A percentile compares a stretch with the other conserved stretches of the same genome.
phyloP scores from a whole-genome alignment of 2,113 vertebrate genomes.

The Struthio camelus region DNA sequence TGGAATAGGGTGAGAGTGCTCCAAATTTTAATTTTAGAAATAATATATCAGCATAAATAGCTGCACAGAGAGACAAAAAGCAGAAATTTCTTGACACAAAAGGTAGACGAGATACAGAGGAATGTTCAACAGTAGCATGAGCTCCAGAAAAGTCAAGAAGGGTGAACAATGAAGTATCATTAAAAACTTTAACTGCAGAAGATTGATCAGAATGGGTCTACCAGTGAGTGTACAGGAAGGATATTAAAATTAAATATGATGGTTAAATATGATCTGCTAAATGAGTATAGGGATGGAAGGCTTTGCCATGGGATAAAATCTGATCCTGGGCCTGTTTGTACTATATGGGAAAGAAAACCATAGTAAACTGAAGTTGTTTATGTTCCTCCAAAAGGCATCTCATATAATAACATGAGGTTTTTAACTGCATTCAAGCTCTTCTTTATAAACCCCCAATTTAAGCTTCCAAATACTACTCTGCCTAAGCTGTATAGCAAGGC shows the following conservation, averaged over 20 bases:
- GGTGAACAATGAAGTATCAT: not conserved
- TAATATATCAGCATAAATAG: not conserved
- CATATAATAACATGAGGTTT: not conserved
- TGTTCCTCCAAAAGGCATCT: conserved; percentile 9
- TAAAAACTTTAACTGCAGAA: not conserved
- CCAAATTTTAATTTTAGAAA: conserved; percentile 26
- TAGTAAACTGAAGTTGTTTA: conserved; percentile 13
- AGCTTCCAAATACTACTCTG: not conserved
- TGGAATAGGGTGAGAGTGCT: not conserved
- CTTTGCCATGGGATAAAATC: conserved; percentile 14
- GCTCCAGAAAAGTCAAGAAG: not conserved
- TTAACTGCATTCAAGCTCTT: not conserved
- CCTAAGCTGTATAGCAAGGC: not conserved
- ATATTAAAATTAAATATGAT: not conserved
- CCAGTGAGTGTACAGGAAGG: not conserved
- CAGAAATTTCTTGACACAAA: not conserved
- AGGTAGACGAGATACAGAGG: not conserved
- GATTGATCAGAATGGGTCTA: not conserved
- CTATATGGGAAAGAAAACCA: conserved; percentile 10
- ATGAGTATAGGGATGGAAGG: not conserved
- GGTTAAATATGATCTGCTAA: not conserved
- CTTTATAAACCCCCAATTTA: not conserved
- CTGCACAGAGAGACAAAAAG: not conserved
- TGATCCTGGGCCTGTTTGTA: conserved; percentile 19
- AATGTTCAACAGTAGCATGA: not conserved